A percentile compares a stretch with the other conserved stretches of the same genome.
These are phyloP conservation scores for Acrobasis repandana DNA, from an alignment of 2,888 invertebrate species.

Conservation along the genomic window DNA sequence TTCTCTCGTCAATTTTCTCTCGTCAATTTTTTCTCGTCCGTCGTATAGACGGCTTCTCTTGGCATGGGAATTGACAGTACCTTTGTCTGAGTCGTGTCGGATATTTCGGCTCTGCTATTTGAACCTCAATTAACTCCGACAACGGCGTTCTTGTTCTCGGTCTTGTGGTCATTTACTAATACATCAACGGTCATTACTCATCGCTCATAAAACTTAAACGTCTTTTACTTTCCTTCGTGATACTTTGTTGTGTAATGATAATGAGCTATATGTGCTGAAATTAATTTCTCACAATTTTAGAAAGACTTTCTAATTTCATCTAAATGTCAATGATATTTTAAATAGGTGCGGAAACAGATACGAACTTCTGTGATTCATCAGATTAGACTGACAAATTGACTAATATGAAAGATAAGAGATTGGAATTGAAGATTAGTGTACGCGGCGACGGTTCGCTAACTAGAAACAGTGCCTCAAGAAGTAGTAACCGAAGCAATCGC, in stretches of 20 bases:
- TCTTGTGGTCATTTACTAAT: constrained; percentile 68
- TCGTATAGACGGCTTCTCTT: constrained; percentile 43
- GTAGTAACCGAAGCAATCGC: constrained; percentile 69
- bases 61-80: constrained; percentile 60
- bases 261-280: constrained; percentile 46
- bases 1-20: constrained; percentile 59
- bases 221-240: constrained; percentile 67
- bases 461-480: constrained; percentile 60
- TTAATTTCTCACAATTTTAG: constrained; percentile 49
- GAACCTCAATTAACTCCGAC: constrained; percentile 70
- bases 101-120: constrained; percentile 60
- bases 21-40: constrained; percentile 50
- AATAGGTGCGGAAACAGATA: constrained; percentile 2
- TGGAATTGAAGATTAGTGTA: constrained; percentile 75
- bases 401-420: constrained; percentile 76
- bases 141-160: constrained; percentile 60
- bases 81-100: constrained; percentile 65
- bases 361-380: neutral
- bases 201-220: constrained; percentile 58
- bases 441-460: constrained; percentile 74
- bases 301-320: constrained; percentile 46
- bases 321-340: constrained; percentile 41
- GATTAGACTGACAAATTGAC: constrained; percentile 34
- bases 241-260: constrained; percentile 52
- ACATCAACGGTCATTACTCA: constrained; percentile 67